phyloP scores from a whole-genome alignment of 1,140 invertebrate genomes.

The Drosophila navojoa region DNA sequence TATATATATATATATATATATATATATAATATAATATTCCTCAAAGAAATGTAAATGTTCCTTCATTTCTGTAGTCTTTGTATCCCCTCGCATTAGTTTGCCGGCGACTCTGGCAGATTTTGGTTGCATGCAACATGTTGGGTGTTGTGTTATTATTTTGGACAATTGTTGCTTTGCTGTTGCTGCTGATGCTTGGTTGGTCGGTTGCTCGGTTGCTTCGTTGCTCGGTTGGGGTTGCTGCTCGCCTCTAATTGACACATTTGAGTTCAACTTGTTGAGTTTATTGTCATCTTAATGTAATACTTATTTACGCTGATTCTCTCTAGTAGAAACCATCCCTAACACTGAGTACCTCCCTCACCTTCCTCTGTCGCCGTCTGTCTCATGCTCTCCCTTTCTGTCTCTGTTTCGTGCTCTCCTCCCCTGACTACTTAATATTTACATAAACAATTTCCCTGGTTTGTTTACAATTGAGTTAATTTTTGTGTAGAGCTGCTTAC shows the following conservation, averaged over 20 bases:
- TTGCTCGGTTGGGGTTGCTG: conserved; percentile 8
- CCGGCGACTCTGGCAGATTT: not conserved
- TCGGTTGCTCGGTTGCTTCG: not conserved
- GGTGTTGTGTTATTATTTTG: conserved; percentile 74
- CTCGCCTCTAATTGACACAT: conserved; percentile 65
- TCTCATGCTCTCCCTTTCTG: no score
- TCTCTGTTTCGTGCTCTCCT: not conserved
- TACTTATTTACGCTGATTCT: conserved; percentile 28
- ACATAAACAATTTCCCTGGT: conserved; percentile 34
- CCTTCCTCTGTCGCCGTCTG: no score
- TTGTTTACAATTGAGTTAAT: conserved; percentile 67
- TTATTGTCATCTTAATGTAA: conserved; percentile 58
- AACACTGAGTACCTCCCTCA: not conserved
- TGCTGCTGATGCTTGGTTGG: conserved; percentile 4
- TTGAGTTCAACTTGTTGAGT: conserved; percentile 72
- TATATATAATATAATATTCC: no score
- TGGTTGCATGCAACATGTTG: conserved; percentile 62
- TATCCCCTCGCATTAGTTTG: no score
- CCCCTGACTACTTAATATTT: conserved; percentile 30
- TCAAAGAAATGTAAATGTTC: no score
- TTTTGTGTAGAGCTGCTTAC: conserved; percentile 57
- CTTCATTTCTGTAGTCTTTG: no score
- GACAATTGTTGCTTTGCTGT: conserved; percentile 63
- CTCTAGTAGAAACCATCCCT: not conserved
- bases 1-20: no score